Conservation (phyloP, 1,140 invertebrate species). For the Drosophila dunni region DNA sequence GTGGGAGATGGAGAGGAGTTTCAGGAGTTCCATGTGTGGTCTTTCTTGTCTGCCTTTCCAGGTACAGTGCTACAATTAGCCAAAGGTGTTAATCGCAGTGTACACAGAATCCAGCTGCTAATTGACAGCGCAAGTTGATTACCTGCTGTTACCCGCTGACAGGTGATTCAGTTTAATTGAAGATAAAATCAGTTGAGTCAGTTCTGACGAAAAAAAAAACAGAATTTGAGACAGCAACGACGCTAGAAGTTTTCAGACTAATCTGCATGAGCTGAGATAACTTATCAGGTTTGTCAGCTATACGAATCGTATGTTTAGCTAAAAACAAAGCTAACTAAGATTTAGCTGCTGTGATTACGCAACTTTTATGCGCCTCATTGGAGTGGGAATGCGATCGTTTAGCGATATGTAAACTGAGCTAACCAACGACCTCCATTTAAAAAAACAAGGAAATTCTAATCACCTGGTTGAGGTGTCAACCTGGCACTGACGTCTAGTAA, state of each 20-base stretch:
- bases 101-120: constrained; percentile 33
- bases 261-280: constrained; percentile 48
- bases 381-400: constrained; percentile 16
- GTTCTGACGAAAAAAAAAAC: constrained; percentile 12
- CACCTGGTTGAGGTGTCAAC: constrained; percentile 21
- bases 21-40: constrained; percentile 3
- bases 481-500: constrained; percentile 7
- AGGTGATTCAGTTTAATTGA: constrained; percentile 29
- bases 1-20: neutral
- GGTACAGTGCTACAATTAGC: constrained; percentile 21
- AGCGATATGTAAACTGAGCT: constrained; percentile 25
- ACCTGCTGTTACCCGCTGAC: neutral
- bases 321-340: constrained; percentile 16
- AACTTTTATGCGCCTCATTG: constrained; percentile 30
- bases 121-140: constrained; percentile 25
- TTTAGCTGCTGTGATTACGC: constrained; percentile 15
- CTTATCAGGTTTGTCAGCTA: constrained; percentile 19
- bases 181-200: constrained; percentile 26
- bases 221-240: neutral
- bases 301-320: constrained; percentile 12
- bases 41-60: constrained; percentile 3
- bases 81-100: constrained; percentile 27
- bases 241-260: constrained; percentile 4
- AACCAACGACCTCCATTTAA: constrained; percentile 2
- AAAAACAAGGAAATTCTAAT: constrained; percentile 38